Evolutionary conservation across 2,113 vertebrate species (phyloP), one percentile per base, ranked within the genome.

Genomic region (Mirza zaza): DNA sequence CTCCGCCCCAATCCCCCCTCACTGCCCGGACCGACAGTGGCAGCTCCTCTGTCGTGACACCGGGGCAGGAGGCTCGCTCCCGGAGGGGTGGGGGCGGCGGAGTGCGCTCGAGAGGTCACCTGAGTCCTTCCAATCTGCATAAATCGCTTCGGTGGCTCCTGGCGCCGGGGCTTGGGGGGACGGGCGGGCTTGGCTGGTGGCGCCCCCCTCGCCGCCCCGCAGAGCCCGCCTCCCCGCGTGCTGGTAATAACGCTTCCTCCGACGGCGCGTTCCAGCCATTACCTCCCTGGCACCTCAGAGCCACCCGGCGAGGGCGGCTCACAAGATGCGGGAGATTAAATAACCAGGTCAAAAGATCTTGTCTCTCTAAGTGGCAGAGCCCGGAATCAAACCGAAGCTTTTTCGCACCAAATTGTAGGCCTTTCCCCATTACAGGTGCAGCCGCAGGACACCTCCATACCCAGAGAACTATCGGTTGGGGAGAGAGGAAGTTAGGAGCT

Each of bases 121-220:
- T 21, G 86, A n/a, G 36, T 32, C 73, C 5, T 27, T 6, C 0
- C 3, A 0, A 67, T 79, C 73, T 80, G 89, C 91, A 73, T 65
- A 86, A 92, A 97, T 79, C 59, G 36, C 84, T 36, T 87, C 57
- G 79, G 68, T 11, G 17, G 87, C 85, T 76, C 87, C 36, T 0
- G 4, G 70, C 34, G 39, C n/a, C 0, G 3, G 61, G 75, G 8
- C 48, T 21, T 0, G 1, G 27, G 32, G 2, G 20, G 45, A 20
- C 29, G n/a, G 32, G 70, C 34, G 21, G 55, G 27, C 5, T 7
- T 57, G 8, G 8, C 76, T 29, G 0, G 55, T 10, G 0, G 70
- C 34, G 61, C 29, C 50, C 2, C 5, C 2, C 45, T 20, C 29
- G 11, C 23, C 15, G 4, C 14, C 18, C 21, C 3, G 42, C 42